A percentile compares a stretch with the other conserved stretches of the same genome.
Conservation (phyloP, 2,888 invertebrate genomes). For the Microchrysa polita region DNA sequence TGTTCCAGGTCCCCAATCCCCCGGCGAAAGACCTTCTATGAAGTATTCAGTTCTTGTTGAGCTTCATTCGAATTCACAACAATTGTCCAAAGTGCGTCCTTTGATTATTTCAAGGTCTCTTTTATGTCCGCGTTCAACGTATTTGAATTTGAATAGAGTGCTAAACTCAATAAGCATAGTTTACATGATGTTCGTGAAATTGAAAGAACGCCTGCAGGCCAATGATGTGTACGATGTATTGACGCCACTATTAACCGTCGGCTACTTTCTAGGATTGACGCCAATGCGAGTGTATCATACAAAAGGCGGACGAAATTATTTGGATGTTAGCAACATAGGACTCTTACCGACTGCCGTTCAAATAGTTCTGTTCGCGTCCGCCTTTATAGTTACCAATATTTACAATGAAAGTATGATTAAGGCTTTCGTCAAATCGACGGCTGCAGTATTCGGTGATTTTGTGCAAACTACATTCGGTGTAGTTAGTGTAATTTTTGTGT, state of each 20-base stretch:
- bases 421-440: slow-evolving; percentile 54
- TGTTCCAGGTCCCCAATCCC: too few relatives aligned
- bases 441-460: slow-evolving; percentile 55
- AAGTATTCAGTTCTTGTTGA: too few relatives aligned
- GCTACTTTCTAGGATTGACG: slow-evolving; percentile 6
- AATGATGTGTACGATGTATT: slow-evolving; percentile 24
- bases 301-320: background rate
- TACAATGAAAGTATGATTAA: slow-evolving; percentile 53
- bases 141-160: too few relatives aligned
- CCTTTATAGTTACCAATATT: slow-evolving; percentile 53
- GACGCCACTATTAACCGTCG: background rate
- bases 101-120: too few relatives aligned
- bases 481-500: slow-evolving; percentile 53
- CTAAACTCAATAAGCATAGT: too few relatives aligned
- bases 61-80: too few relatives aligned
- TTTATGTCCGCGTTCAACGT: too few relatives aligned
- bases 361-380: slow-evolving; percentile 53
- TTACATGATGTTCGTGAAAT: background rate
- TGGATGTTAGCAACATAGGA: slow-evolving; percentile 15
- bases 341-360: slow-evolving; percentile 52
- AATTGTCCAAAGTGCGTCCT: too few relatives aligned
- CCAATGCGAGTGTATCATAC: background rate
- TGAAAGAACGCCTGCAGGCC: slow-evolving; percentile 1
- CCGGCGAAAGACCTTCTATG: too few relatives aligned
- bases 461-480: slow-evolving; percentile 57